These are phyloP conservation scores for Agriopis marginaria DNA, from an alignment of 2,888 invertebrate species.

Conservation along the genomic window DNA sequence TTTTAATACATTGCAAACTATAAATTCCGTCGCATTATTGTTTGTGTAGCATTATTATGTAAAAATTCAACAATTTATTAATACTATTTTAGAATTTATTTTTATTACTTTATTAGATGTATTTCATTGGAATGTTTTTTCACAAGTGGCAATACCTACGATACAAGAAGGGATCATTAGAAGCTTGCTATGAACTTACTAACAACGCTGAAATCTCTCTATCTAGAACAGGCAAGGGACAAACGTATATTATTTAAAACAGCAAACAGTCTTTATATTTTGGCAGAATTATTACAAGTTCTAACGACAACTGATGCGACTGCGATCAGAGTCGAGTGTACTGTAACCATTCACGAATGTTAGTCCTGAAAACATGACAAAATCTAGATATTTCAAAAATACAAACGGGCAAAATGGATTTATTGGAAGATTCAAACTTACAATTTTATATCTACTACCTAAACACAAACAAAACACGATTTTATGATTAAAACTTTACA, in stretches of 20 bases:
- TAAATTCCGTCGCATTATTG: conserved; percentile 80
- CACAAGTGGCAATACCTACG: conserved; percentile 49
- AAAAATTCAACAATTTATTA: conserved; percentile 56
- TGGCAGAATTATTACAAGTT: conserved; percentile 45
- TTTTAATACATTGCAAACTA: conserved; percentile 67
- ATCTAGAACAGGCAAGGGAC: conserved; percentile 42
- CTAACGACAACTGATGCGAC: conserved; percentile 17
- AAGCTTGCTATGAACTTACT: conserved; percentile 44
- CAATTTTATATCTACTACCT: conserved; percentile 31
- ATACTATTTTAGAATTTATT: conserved; percentile 50
- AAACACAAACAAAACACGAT: conserved; percentile 46
- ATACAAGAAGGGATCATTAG: conserved; percentile 37
- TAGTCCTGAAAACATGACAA: conserved; percentile 2
- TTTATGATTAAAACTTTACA: conserved; percentile 41
- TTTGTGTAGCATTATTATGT: conserved; percentile 58
- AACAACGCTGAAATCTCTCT: conserved; percentile 43
- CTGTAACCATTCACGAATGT: neutral
- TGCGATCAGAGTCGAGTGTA: conserved; percentile 1
- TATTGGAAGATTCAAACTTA: conserved; percentile 32
- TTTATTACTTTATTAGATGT: conserved; percentile 49
- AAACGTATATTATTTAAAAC: conserved; percentile 34
- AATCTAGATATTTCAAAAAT: conserved; percentile 17
- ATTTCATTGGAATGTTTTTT: conserved; percentile 44
- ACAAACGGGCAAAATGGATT: conserved; percentile 23
- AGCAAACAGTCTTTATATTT: conserved; percentile 48